Evolutionary conservation across 2,888 invertebrate genomes (phyloP).

Genomic region (Diarsia mendica): DNA sequence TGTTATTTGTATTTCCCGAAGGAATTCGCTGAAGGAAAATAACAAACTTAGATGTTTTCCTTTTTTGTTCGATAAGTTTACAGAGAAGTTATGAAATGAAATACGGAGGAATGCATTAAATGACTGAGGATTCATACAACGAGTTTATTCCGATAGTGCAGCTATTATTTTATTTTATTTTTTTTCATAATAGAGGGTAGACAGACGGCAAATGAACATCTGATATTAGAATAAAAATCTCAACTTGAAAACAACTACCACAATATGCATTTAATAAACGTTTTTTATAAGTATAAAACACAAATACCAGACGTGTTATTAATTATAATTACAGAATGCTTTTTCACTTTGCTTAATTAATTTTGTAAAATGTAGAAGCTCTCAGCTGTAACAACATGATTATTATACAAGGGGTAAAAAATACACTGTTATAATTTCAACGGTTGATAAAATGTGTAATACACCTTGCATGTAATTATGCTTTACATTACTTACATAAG

Average conservation of each 20-base stretch:
- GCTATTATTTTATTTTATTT: no score
- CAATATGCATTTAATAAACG: not conserved
- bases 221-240: not conserved
- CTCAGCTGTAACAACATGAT: not conserved
- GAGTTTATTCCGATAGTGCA: not conserved
- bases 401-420: not conserved
- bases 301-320: not conserved
- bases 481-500: not conserved
- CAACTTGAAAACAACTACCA: not conserved
- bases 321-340: constrained; percentile 8
- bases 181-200: not conserved
- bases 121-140: not conserved
- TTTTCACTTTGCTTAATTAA: constrained; percentile 5
- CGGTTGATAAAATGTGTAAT: not conserved
- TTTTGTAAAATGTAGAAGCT: not conserved
- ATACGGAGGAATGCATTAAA: not conserved
- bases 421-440: not conserved
- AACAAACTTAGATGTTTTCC: constrained; percentile 42
- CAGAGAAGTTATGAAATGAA: constrained; percentile 1
- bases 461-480: not conserved
- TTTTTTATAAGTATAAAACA: no score
- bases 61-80: constrained; percentile 38
- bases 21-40: constrained; percentile 31
- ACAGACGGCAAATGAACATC: constrained; percentile 9
- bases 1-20: constrained; percentile 24